Percentiles rank a stretch among this genome's conserved stretches.
These are phyloP conservation scores for Lethenteron camtschaticum DNA, from an alignment of 2,113 vertebrate species.

Conservation along the genomic window DNA sequence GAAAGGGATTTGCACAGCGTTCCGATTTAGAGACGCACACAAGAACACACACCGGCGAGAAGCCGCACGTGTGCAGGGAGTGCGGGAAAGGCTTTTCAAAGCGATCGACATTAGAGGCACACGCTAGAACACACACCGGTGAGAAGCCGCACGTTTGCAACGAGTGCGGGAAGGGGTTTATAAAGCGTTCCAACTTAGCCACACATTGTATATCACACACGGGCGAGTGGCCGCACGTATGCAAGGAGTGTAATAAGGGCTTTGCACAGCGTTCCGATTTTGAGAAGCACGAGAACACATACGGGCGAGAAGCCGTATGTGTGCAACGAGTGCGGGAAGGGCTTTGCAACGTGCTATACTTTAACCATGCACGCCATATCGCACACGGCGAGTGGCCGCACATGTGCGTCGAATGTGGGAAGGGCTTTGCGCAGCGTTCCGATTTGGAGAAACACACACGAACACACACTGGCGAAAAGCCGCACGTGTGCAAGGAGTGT, in stretches of 20 bases:
- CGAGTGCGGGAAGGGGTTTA: neutral
- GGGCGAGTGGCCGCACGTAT: slow-evolving; percentile 19
- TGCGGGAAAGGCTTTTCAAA: slow-evolving; percentile 26
- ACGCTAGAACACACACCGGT: neutral
- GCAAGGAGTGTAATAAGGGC: neutral
- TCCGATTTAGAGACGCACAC: slow-evolving; percentile 13
- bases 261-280: slow-evolving; percentile 3
- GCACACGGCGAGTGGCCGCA: neutral
- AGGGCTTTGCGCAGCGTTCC: neutral
- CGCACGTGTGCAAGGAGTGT: neutral
- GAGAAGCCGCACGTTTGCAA: neutral
- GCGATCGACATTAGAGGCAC: slow-evolving; percentile 10
- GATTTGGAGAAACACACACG: slow-evolving; percentile 2
- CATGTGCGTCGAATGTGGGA: neutral
- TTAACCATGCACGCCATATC: neutral
- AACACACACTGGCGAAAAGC: neutral
- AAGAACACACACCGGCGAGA: slow-evolving; percentile 25
- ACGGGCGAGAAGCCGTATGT: slow-evolving; percentile 2
- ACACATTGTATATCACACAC: slow-evolving; percentile 23
- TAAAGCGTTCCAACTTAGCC: slow-evolving; percentile 19
- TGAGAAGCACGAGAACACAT: neutral
- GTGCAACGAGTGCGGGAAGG: slow-evolving; percentile 5
- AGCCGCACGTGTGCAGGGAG: slow-evolving; percentile 33
- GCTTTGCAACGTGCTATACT: neutral
- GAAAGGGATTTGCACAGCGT: slow-evolving; percentile 21